Base-by-base conservation (phyloP, 2,888 invertebrate genomes). In the Rotaria magnacalcarata region DNA sequence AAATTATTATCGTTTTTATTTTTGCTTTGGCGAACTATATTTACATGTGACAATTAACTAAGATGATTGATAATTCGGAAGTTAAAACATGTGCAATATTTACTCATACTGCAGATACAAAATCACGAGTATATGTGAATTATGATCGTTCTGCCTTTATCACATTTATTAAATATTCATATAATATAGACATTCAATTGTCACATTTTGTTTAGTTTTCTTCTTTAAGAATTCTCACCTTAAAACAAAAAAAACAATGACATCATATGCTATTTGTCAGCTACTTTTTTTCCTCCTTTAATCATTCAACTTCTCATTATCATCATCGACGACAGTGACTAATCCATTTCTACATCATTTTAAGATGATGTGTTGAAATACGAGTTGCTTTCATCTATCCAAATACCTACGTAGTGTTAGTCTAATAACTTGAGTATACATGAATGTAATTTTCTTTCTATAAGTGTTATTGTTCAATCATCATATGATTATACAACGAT, bases 371-470 rank as follows among this genome's bases (percentile, higher is more conserved):
- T 67, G 67, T 67, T 67, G 67, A 67, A 67, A 67, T 67, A 16
- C 34, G 19, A 67, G 67, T 67, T 67, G 67, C 67, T 67, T 67
- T 67, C 67, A 67, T 67, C 67, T 67, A 14, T 67, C 34, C 27
- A 67, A 67, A 67, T 67, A 34, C 34, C 16, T 67, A 34, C 34
- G 34, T 2, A 34, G 34, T 67, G 34, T 67, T 5, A 27, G 34
- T 67, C 67, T 67, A 67, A 67, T 67, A 67, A 67, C 67, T 67
- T 67, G 34, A 67, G 67, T 34, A 67, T 19, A 67, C 67, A 67
- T 24, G 7, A 24, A 56, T 56, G 7, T 56, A 56, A 67, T 67
- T 7, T 41, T 67, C 34, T 34, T 67, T 34, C 34, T 11, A 19
- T 41, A 67, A 67, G 67, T 67, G 67, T 67, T 27, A 67, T 19